Conservation (phyloP, 2,888 invertebrate genomes). For the Proisotoma minuta region DNA sequence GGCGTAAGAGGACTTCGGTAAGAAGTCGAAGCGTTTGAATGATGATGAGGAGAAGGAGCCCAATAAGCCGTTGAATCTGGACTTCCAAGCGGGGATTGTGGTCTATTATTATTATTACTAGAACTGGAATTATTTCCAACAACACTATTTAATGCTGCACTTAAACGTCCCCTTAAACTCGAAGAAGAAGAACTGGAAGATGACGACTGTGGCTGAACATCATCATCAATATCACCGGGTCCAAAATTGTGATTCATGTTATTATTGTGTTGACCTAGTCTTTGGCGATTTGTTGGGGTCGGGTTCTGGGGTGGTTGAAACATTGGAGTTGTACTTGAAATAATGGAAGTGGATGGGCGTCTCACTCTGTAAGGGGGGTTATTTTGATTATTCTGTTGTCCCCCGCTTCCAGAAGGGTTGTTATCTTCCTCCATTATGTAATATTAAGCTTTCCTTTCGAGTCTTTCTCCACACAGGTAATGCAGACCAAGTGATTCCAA, state of each 20-base stretch:
- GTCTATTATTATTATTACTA: conserved; percentile 31
- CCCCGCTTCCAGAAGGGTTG: conserved; percentile 6
- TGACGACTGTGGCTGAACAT: conserved; percentile 39
- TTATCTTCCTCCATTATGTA: neutral
- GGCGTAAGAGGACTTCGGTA: conserved; percentile 35
- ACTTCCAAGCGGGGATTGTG: conserved; percentile 42
- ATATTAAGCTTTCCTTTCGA: neutral
- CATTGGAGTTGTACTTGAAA: conserved; percentile 46
- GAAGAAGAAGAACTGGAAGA: conserved; percentile 28
- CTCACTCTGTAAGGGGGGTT: conserved; percentile 37
- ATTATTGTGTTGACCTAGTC: conserved; percentile 1
- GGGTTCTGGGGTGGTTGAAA: conserved; percentile 35
- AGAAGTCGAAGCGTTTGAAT: conserved; percentile 10
- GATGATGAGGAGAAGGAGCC: conserved; percentile 31
- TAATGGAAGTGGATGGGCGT: conserved; percentile 44
- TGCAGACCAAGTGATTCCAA: neutral
- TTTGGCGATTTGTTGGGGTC: conserved; percentile 23
- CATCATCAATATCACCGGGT: conserved; percentile 39
- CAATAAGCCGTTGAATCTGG: conserved; percentile 45
- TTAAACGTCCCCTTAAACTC: conserved; percentile 13
- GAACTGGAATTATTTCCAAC: conserved; percentile 21
- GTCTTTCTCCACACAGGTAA: neutral
- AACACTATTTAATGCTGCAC: conserved; percentile 13
- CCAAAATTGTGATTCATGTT: conserved; percentile 27
- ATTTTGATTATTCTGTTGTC: conserved; percentile 2